Percentiles rank a stretch among this genome's conserved stretches.
phyloP scores from a whole-genome alignment of 2,113 vertebrate genomes.

The Oxyura jamaicensis region DNA sequence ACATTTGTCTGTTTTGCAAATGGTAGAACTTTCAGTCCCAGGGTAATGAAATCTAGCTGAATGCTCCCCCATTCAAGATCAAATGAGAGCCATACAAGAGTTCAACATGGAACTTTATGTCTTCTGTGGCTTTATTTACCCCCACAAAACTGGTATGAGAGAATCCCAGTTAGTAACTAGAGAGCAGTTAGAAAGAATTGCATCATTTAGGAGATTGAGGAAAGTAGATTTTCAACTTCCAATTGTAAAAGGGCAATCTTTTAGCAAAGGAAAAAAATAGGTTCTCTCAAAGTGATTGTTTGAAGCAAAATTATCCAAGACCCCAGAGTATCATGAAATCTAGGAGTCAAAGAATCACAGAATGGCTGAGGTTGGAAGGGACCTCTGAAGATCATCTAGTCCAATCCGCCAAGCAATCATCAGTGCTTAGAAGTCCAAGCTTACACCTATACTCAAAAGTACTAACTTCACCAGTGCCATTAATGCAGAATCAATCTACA shows the following conservation, averaged over 20 bases:
- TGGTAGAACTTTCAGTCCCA: constrained; percentile 32
- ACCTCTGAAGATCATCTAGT: too few relatives aligned
- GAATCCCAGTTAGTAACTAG: background rate
- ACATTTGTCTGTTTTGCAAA: background rate
- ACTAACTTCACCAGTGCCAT: background rate
- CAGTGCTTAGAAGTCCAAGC: background rate
- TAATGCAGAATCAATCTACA: background rate
- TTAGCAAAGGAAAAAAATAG: background rate
- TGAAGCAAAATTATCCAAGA: background rate
- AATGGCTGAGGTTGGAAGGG: too few relatives aligned
- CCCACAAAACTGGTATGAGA: background rate
- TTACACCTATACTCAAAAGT: background rate
- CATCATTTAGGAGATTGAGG: background rate
- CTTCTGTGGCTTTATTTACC: background rate
- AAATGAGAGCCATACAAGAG: background rate
- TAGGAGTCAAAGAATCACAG: background rate
- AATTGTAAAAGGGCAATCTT: background rate
- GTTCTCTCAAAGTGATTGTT: too few relatives aligned
- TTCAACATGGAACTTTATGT: background rate
- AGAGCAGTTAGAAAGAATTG: constrained; percentile 8
- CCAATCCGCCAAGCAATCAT: too few relatives aligned
- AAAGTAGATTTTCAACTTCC: constrained; percentile 42
- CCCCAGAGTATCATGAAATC: background rate
- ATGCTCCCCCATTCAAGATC: background rate
- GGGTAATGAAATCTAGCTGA: constrained; percentile 20